Conservation (phyloP, 2,797 vertebrate species). For the Danio tinwini region DNA sequence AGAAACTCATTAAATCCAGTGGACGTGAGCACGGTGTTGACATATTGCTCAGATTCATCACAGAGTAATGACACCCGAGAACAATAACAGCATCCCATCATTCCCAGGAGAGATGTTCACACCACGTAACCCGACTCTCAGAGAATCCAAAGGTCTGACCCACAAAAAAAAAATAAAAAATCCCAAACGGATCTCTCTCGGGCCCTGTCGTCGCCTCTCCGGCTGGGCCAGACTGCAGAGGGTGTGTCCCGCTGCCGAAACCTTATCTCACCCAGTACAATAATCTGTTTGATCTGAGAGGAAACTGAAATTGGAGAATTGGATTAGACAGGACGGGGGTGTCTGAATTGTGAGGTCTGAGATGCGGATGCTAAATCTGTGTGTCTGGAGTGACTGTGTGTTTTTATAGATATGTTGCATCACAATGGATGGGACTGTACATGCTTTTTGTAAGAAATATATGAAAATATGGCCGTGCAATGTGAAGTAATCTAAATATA, state of each 20-base stretch:
- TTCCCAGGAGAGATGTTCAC: conserved; percentile 40
- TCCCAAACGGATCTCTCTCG: conserved; percentile 24
- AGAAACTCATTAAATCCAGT: not conserved
- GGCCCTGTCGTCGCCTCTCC: conserved; percentile 29
- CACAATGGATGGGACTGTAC: not conserved
- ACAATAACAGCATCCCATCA: conserved; percentile 35
- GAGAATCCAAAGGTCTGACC: conserved; percentile 55
- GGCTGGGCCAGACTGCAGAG: conserved; percentile 45
- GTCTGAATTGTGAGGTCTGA: conserved; percentile 17
- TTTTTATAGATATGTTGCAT: not conserved
- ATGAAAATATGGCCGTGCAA: too few species aligned
- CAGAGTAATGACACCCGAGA: conserved; percentile 22
- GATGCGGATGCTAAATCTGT: conserved; percentile 44
- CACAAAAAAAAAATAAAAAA: conserved; percentile 28
- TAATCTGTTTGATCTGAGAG: conserved; percentile 67
- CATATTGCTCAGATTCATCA: conserved; percentile 8
- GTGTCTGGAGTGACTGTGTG: conserved; percentile 6
- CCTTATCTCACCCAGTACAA: conserved; percentile 58
- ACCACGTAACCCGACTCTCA: conserved; percentile 48
- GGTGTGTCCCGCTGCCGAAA: conserved; percentile 60
- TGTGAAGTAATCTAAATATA: too few species aligned
- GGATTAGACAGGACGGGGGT: conserved; percentile 52
- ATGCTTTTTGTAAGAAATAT: too few species aligned
- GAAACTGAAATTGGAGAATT: conserved; percentile 59
- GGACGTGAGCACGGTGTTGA: not conserved